Base-by-base conservation (phyloP, 37 sponge, comb jelly and placozoan species). In the Agelas oroides region DNA sequence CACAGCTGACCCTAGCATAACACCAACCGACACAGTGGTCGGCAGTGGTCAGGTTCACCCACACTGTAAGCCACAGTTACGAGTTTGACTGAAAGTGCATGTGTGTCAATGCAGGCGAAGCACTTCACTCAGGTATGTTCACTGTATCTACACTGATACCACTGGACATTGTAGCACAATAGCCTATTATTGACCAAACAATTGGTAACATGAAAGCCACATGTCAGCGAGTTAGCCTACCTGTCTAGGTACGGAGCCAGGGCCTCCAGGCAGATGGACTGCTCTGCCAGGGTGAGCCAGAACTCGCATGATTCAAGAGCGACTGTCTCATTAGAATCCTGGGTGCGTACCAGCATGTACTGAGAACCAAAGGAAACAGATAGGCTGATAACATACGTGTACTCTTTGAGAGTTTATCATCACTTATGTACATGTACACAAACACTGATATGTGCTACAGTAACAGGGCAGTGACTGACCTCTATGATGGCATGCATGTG, bases 301-400 rank as follows among this genome's bases (percentile, higher is more conserved):
- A 99, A 97, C 85, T 99, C 99, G 61, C 99, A 99, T 3, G 99
- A 94, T 63, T 99, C 99, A 11, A 97, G 73, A 18, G 99, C 88
- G 6, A 99, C 99, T 19, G 67, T 58, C 59, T 97, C 97, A 77
- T 99, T 91, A 1, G 67, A 32, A 71, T 99, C 99, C 54, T 93
- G 92, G 0, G 99, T 99, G n/a, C 96, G 61, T 13, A 93, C 33
- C 77, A 99, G 77, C 99, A 99, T 99, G 83, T 99, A 99, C 97
- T 97, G 63, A 46, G 46, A 8, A 8, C 3, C 6, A 46, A 3
- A 46, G 46, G 8, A 46, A 8, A 8, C 8, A 36, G 70, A 38
- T 14, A 69, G 46, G 46, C 46, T 46, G 8, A 73, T 24, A 37
- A 52, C 11, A 11, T 8, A 46, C 46, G 46, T 46, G 6, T 46